phyloP scores from a whole-genome alignment of 2,797 vertebrate genomes.

The Myotis daubentonii region DNA sequence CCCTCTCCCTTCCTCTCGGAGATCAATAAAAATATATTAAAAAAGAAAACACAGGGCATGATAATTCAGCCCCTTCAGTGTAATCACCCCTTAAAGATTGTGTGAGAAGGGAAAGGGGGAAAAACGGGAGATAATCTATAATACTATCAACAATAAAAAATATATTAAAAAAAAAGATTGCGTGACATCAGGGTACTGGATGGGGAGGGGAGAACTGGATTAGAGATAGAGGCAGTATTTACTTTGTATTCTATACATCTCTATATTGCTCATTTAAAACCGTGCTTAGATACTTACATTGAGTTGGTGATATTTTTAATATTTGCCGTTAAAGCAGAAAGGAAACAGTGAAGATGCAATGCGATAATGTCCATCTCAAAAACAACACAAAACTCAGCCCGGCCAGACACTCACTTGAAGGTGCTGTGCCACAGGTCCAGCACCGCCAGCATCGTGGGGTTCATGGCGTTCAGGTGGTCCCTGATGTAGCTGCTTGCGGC shows the following conservation, averaged over 20 bases:
- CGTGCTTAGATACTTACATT: background rate
- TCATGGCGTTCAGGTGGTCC: constrained; percentile 88
- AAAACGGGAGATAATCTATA: too few species aligned
- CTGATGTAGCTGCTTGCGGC: constrained; percentile 84
- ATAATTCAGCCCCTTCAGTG: background rate
- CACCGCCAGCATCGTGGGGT: constrained; percentile 89
- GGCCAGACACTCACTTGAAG: constrained; percentile 87
- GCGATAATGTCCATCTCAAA: background rate
- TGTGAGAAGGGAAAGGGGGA: background rate
- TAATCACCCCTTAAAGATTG: background rate
- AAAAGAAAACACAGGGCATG: background rate
- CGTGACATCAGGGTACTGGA: background rate
- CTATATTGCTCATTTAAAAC: background rate
- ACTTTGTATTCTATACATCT: background rate
- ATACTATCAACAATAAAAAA: too few species aligned
- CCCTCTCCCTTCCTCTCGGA: too few species aligned
- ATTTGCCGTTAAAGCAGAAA: constrained; percentile 14
- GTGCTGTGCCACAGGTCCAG: constrained; percentile 88
- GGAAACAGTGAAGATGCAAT: background rate
- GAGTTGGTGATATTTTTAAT: background rate
- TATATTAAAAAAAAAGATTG: background rate
- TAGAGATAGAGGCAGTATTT: background rate
- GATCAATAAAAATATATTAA: too few species aligned
- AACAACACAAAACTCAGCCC: background rate
- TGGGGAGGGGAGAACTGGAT: rapidly evolving